A percentile compares a stretch with the other conserved stretches of the same genome.
These are phyloP conservation scores for Trichopoda pennipes DNA, from an alignment of 2,888 invertebrate species.

Conservation along the genomic window DNA sequence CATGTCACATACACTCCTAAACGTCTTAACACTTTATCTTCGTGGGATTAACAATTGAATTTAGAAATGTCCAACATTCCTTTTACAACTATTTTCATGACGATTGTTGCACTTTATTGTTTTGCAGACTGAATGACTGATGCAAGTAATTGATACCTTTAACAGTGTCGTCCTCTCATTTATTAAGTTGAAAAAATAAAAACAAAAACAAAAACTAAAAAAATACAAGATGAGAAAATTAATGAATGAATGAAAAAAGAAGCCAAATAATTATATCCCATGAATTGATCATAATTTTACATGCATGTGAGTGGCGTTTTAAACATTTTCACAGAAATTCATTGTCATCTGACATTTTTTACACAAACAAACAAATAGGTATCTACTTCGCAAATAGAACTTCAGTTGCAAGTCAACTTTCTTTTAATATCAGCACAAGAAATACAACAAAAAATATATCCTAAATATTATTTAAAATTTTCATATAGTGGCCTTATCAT, in stretches of 20 bases:
- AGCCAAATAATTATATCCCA: slow-evolving; percentile 25
- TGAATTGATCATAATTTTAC: background rate
- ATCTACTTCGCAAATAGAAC: no score
- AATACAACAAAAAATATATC: no score
- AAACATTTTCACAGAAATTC: no score
- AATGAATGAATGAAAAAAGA: slow-evolving; percentile 13
- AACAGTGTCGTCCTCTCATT: background rate
- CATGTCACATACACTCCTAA: background rate
- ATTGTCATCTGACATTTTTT: no score
- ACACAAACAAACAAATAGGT: no score
- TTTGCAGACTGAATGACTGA: background rate
- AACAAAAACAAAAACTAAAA: no score
- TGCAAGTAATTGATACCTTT: slow-evolving; percentile 35
- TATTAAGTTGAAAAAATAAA: no score
- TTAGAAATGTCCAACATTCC: slow-evolving; percentile 10
- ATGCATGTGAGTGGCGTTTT: background rate
- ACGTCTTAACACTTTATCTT: slow-evolving; percentile 19
- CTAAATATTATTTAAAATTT: no score
- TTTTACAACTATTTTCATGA: background rate
- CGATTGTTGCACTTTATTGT: background rate
- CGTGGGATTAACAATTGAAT: slow-evolving; percentile 21
- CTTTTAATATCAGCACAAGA: no score
- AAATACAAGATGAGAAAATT: background rate
- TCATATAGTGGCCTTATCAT: no score
- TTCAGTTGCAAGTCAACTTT: no score